phyloP scores from a whole-genome alignment of 2,888 invertebrate species.

The Harpalus rufipes region DNA sequence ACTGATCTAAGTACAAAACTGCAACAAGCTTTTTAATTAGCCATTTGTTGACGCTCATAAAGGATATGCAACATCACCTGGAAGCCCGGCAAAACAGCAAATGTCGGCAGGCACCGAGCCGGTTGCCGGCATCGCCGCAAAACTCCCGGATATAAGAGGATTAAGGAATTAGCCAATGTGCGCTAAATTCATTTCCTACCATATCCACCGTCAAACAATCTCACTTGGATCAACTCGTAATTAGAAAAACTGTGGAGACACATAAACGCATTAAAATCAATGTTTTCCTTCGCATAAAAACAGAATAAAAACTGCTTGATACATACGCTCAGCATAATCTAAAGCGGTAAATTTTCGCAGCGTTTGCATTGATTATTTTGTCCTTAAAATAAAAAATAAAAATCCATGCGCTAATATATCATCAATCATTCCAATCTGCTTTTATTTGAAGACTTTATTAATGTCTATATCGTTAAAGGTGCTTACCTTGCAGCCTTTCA shows the following conservation, averaged over 20 bases:
- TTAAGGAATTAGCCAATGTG: constrained; percentile 61
- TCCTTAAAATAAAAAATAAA: too few relatives aligned
- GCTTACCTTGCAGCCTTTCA: too few relatives aligned
- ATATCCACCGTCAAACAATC: constrained; percentile 61
- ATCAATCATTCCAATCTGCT: too few relatives aligned
- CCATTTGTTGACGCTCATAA: constrained; percentile 25
- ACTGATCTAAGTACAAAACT: constrained; percentile 53
- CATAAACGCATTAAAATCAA: too few relatives aligned
- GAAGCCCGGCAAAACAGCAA: not conserved
- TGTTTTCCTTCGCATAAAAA: not conserved
- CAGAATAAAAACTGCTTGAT: too few relatives aligned
- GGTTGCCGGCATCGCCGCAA: constrained; percentile 25
- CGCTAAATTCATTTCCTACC: constrained; percentile 61
- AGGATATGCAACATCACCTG: constrained; percentile 24
- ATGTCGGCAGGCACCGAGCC: not conserved
- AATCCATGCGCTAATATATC: too few relatives aligned
- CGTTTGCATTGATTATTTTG: too few relatives aligned
- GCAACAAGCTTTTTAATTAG: constrained; percentile 63
- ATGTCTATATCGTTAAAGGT: too few relatives aligned
- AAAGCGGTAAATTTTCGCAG: too few relatives aligned
- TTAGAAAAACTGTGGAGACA: not conserved
- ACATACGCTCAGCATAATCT: too few relatives aligned
- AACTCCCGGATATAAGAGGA: constrained; percentile 59
- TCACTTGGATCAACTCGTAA: constrained; percentile 28
- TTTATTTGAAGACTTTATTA: too few relatives aligned